Base-by-base conservation (phyloP, 2,797 vertebrate species). In the Crocidura indochinensis region DNA sequence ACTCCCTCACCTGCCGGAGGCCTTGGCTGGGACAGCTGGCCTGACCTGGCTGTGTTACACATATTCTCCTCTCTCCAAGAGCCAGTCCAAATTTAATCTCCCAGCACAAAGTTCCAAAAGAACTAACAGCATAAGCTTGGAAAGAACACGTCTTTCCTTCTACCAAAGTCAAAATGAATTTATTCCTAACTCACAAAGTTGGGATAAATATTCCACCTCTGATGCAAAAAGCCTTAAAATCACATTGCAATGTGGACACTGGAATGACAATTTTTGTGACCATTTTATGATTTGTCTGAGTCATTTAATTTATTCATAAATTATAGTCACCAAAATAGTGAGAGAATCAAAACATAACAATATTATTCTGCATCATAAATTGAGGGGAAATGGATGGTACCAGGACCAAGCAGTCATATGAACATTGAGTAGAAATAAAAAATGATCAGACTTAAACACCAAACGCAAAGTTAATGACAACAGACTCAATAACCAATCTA, bases 261-360 rank as follows among this genome's bases (percentile, higher is more conserved):
- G 22, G n/a, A 5, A 87, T 81, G 47, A 26, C 15, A 49, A 12
- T n/a, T 46, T 68, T 6, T 64, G 26, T 69, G 8, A 38, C 6
- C 27, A 87, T 51, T 85, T 31, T 90, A 82, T 47, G 65, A 20
- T 46, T 38, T 29, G 11, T 27, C 12, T 8, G 73, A 8, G 31
- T 85, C 4, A 19, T 87, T 9, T 56, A 8, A 10, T 71, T 73
- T 71, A 81, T 46, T 67, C 38, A 12, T 75, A 0, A 51, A 0
- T 65, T 65, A 65, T 4, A 27, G 8, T 87, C 47, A 47, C 20
- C 75, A 56, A 67, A 29, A 64, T 3, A 12, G 0, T 80, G 29
- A 80, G 4, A 12, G 88, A 91, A 88, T 82, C 9, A 74, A 91
- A 94, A 62, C 20, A n/a, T 0, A 69, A 27, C 8, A 46, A 22